phyloP scores from a whole-genome alignment of 2,888 invertebrate species.

The Mamestra brassicae region DNA sequence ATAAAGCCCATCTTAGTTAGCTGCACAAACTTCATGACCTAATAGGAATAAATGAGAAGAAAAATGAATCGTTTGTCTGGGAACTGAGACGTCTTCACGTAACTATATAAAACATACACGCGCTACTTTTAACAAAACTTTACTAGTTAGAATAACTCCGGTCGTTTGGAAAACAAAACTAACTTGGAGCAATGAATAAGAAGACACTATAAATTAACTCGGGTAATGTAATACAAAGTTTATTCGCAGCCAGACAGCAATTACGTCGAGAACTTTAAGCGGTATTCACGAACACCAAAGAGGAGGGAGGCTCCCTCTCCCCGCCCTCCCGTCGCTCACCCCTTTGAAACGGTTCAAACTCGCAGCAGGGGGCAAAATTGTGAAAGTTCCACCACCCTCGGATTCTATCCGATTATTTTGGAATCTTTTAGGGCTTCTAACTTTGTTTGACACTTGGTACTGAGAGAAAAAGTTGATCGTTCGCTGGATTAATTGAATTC shows the following conservation, averaged over 20 bases:
- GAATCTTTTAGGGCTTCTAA: constrained; percentile 81
- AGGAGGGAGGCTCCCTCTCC: constrained; percentile 73
- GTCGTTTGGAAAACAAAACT: constrained; percentile 82
- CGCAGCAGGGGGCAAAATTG: constrained; percentile 80
- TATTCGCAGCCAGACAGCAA: constrained; percentile 89
- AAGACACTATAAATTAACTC: constrained; percentile 89
- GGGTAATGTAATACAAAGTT: constrained; percentile 90
- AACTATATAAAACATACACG: constrained; percentile 55
- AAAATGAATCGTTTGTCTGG: constrained; percentile 54
- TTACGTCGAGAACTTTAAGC: constrained; percentile 88
- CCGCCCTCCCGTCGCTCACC: constrained; percentile 73
- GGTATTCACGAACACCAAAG: constrained; percentile 88
- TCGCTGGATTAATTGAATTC: constrained; percentile 69
- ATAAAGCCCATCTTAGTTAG: constrained; percentile 41
- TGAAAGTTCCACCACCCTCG: constrained; percentile 81
- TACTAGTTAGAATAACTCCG: constrained; percentile 75
- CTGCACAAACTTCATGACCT: constrained; percentile 50
- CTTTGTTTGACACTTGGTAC: constrained; percentile 78
- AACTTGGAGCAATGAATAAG: constrained; percentile 86
- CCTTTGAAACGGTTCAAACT: constrained; percentile 82
- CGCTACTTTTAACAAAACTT: constrained; percentile 68
- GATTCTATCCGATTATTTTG: constrained; percentile 83
- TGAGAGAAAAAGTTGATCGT: constrained; percentile 71
- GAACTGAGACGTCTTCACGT: constrained; percentile 35
- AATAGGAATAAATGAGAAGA: constrained; percentile 59